Evolutionary conservation across 2,797 vertebrate genomes (phyloP), one percentile per base, ranked within the genome.

Genomic region (Lepilemur septentrionalis): DNA sequence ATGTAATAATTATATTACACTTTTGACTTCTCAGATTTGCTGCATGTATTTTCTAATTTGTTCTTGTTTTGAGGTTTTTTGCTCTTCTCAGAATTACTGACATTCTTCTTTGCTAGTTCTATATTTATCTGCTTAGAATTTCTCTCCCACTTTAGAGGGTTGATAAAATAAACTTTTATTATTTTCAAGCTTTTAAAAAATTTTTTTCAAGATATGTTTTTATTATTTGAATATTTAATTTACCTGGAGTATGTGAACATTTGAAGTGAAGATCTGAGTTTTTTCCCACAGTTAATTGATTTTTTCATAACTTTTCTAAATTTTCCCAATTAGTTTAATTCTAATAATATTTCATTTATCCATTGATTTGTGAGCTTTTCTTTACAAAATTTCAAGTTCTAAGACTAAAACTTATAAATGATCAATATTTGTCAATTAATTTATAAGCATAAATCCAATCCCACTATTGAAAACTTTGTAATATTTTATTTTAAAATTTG

Each of bases 181-280:
- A 25, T 48, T 38, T 63, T 46, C 30, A 38, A 65, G 22, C 5
- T 65, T 63, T 91, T 87, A 10, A 25, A 10, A 57, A 57, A 10
- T 25, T 76, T 69, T 75, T 73, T 59, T 13, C 11, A 61, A 92
- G 17, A 65, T 9, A 93, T 67, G 4, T 63, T 90, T 93, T 76
- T 72, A 20, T 87, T 85, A 70, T 76, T 95, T 70, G 85, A 85
- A 81, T 76, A 7, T 92, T n/a, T 75, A 92, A 38, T 75, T 97
- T 17, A 89, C 11, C 9, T 59, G 7, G 10, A 91, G 38, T 48
- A 61, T 69, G 28, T 75, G 17, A 92, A 55, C 41, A 23, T 55
- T 94, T 92, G 5, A 43, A 92, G 72, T 67, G 11, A 55, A 69
- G 1, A 50, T 70, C 22, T 89, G 72, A 93, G 38, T 46, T 85